phyloP scores from a whole-genome alignment of 2,113 vertebrate species.

The Gobio gobio region DNA sequence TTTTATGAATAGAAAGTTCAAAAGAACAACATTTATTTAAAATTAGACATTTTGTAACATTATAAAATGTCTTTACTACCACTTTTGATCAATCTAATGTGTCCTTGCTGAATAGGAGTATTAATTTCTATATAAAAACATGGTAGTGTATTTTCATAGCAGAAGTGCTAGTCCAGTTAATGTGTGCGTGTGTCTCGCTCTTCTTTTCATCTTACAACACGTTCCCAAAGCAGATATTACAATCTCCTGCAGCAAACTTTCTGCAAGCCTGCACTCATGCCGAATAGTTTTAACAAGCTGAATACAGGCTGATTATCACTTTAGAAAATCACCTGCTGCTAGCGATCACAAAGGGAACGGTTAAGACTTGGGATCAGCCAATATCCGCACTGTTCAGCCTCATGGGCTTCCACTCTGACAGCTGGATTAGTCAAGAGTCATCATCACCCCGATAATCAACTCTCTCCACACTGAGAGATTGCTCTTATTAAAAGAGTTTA shows the following conservation, averaged over 20 bases:
- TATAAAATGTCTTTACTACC: not conserved
- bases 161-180: too few species aligned
- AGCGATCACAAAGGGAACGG: not conserved
- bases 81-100: not conserved
- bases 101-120: not conserved
- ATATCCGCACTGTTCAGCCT: not conserved
- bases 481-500: not conserved
- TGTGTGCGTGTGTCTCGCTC: not conserved
- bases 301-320: conserved; percentile 19
- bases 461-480: not conserved
- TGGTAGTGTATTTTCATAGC: not conserved
- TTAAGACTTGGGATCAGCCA: conserved; percentile 11
- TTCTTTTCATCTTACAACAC: not conserved
- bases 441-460: not conserved
- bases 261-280: conserved; percentile 19
- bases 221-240: conserved; percentile 5
- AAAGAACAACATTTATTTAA: too few species aligned
- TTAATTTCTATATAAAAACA: not conserved
- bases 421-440: conserved; percentile 22
- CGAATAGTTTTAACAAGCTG: conserved; percentile 25
- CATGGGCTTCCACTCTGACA: conserved; percentile 25
- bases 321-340: conserved; percentile 29
- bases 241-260: not conserved
- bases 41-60: not conserved
- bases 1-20: too few species aligned